Evolutionary conservation across 92 coral and sea anemone genomes (phyloP).

Genomic region (Bergia sp.): DNA sequence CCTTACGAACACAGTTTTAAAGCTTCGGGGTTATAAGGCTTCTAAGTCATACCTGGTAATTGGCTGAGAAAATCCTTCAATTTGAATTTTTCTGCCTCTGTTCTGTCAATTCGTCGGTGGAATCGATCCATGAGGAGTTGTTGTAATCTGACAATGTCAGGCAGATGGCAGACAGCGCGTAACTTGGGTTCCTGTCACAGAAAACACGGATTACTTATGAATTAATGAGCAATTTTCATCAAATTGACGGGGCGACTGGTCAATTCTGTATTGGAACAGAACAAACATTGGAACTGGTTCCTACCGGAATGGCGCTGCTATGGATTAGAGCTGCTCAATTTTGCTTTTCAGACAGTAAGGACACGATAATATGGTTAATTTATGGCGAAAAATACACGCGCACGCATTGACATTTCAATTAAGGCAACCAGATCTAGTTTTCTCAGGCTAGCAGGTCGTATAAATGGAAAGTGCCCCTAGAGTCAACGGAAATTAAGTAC

Average conservation of each 20-base stretch:
- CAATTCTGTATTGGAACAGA: not conserved
- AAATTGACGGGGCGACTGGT: not conserved
- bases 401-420: too few species aligned
- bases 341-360: too few species aligned
- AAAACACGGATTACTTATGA: not conserved
- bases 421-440: too few species aligned
- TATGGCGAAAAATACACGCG: too few species aligned
- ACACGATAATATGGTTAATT: too few species aligned
- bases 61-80: slow-evolving; percentile 60
- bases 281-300: too few species aligned
- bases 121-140: slow-evolving; percentile 77
- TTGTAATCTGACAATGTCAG: slow-evolving; percentile 77
- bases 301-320: too few species aligned
- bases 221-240: not conserved
- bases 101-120: slow-evolving; percentile 75
- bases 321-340: too few species aligned
- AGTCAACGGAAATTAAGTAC: too few species aligned
- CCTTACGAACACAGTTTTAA: too few species aligned
- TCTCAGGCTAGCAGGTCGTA: too few species aligned
- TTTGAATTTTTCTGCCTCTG: slow-evolving; percentile 67
- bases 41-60: slow-evolving; percentile 46
- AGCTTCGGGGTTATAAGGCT: not conserved
- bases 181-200: slow-evolving; percentile 73
- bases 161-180: slow-evolving; percentile 77
- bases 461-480: too few species aligned